phyloP scores from a whole-genome alignment of 2,888 invertebrate genomes.

The Nephrocerus scutellatus region DNA sequence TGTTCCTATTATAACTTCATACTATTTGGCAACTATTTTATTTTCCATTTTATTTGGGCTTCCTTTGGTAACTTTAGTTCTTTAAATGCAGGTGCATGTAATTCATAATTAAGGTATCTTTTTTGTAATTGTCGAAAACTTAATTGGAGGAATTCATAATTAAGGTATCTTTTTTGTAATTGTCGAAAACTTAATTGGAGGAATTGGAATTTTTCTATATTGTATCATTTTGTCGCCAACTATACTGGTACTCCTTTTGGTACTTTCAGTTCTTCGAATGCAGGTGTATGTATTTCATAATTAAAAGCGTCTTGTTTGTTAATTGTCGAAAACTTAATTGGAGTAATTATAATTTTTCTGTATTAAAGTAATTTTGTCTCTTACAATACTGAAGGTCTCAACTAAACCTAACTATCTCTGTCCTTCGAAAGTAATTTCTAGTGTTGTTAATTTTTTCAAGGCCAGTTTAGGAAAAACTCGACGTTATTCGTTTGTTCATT shows the following conservation, averaged over 20 bases:
- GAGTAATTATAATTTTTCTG: slow-evolving; percentile 9
- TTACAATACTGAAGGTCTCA: slow-evolving; percentile 12
- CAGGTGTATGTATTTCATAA: slow-evolving; percentile 12
- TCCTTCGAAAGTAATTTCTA: slow-evolving; percentile 8
- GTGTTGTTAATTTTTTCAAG: slow-evolving; percentile 12
- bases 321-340: slow-evolving; percentile 10
- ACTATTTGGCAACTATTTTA: slow-evolving; percentile 9
- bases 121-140: slow-evolving; percentile 7
- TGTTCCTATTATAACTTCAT: slow-evolving; percentile 10
- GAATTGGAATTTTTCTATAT: slow-evolving; percentile 10
- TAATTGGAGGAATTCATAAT: slow-evolving; percentile 14
- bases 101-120: slow-evolving; percentile 10
- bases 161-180: slow-evolving; percentile 8
- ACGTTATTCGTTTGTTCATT: no score
- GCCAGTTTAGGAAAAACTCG: slow-evolving; percentile 13
- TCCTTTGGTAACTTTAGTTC: no score
- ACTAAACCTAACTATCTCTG: slow-evolving; percentile 10
- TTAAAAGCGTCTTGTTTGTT: slow-evolving; percentile 9
- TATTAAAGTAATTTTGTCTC: slow-evolving; percentile 9
- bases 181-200: slow-evolving; percentile 9
- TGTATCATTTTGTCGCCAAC: slow-evolving; percentile 7
- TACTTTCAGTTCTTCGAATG: slow-evolving; percentile 10
- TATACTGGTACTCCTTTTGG: slow-evolving; percentile 10
- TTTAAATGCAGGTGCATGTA: slow-evolving; percentile 11
- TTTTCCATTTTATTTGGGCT: slow-evolving; percentile 11